phyloP scores from a whole-genome alignment of 2,113 vertebrate genomes.

The Poicephalus meyeri region DNA sequence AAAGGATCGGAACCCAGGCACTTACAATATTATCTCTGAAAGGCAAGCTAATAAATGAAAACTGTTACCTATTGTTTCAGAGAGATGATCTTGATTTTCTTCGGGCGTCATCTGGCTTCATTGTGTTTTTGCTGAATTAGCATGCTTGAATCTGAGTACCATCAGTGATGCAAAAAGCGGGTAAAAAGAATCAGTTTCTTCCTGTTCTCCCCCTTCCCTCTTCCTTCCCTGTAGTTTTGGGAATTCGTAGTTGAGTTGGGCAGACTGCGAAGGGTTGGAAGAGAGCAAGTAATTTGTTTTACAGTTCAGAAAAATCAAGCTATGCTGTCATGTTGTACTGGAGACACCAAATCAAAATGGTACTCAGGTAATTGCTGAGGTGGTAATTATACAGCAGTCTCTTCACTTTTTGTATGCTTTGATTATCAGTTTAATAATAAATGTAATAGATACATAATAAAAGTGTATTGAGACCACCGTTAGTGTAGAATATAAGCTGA shows the following conservation, averaged over 20 bases:
- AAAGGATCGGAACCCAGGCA: background rate
- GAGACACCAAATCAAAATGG: background rate
- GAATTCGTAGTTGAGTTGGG: background rate
- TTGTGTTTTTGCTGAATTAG: background rate
- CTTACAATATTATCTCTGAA: background rate
- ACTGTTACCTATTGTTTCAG: background rate
- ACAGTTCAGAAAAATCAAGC: background rate
- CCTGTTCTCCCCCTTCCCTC: accelerated
- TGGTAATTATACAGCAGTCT: background rate
- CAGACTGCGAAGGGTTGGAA: background rate
- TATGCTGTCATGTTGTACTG: background rate
- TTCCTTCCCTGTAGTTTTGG: background rate
- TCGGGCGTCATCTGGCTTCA: background rate
- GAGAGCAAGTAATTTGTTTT: background rate
- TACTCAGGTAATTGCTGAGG: background rate
- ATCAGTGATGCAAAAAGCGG: background rate
- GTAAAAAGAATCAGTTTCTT: background rate
- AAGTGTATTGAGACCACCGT: background rate
- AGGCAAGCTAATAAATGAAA: background rate
- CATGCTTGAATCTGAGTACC: background rate
- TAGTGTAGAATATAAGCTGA: background rate
- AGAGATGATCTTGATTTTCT: background rate
- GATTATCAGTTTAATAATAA: background rate
- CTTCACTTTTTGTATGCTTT: background rate
- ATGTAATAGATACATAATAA: background rate